phyloP scores from a whole-genome alignment of 2,797 vertebrate species.

The Anguilla obscura region DNA sequence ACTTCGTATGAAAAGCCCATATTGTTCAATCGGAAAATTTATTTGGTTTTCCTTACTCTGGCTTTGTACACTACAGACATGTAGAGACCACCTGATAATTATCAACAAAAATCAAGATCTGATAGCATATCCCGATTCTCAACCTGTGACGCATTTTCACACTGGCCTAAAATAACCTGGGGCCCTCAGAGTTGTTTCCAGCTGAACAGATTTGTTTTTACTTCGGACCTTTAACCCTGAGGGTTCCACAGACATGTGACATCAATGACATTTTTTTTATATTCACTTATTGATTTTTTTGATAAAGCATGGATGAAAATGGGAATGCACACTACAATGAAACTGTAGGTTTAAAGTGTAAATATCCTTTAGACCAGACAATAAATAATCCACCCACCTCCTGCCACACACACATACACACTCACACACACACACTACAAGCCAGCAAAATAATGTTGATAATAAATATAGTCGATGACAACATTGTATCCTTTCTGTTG shows the following conservation, averaged over 20 bases:
- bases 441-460: too few relatives aligned
- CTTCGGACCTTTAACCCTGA: not conserved
- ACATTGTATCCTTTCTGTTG: too few relatives aligned
- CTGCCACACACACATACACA: slow-evolving; percentile 3
- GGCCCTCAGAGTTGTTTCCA: not conserved
- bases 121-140: not conserved
- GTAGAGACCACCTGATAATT: not conserved
- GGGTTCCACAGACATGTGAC: not conserved
- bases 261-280: not conserved
- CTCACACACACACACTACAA: not conserved
- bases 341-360: not conserved
- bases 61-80: not conserved
- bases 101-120: not conserved
- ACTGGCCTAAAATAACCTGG: not conserved
- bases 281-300: not conserved
- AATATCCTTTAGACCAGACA: not conserved
- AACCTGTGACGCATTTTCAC: not conserved
- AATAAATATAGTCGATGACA: too few relatives aligned
- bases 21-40: not conserved
- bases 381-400: not conserved
- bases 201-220: not conserved
- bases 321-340: not conserved
- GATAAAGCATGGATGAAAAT: too few relatives aligned
- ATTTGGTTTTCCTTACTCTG: not conserved
- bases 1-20: not conserved